Evolutionary conservation across 2,113 vertebrate genomes (phyloP).

Genomic region (Speoplatyrhinus poulsoni): DNA sequence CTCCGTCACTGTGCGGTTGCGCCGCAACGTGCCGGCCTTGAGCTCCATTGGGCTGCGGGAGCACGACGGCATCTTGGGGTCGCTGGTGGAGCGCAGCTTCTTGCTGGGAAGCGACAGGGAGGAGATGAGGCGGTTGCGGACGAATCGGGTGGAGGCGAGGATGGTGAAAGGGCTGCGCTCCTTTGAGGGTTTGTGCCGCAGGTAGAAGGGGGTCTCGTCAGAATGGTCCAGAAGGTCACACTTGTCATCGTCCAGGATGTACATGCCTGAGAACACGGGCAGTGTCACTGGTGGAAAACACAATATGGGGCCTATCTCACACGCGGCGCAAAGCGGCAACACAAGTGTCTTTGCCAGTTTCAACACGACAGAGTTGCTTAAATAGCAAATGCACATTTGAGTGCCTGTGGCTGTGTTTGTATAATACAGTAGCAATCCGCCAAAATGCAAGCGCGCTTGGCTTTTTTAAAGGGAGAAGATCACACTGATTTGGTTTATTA

Average conservation of each 20-base stretch:
- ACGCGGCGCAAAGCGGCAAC: background rate
- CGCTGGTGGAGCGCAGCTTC: slow-evolving; percentile 92
- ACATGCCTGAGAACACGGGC: slow-evolving; percentile 83
- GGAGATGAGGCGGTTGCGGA: slow-evolving; percentile 91
- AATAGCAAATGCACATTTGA: too few species aligned
- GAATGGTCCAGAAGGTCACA: slow-evolving; percentile 85
- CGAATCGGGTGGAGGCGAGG: slow-evolving; percentile 88
- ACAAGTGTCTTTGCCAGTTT: too few species aligned
- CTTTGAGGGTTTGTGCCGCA: slow-evolving; percentile 88
- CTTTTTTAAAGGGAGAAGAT: too few species aligned
- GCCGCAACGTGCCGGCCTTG: slow-evolving; percentile 79
- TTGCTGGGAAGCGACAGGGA: slow-evolving; percentile 93
- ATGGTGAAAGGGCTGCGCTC: slow-evolving; percentile 94
- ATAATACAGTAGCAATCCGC: too few species aligned
- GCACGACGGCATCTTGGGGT: slow-evolving; percentile 82
- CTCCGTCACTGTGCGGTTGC: slow-evolving; percentile 91
- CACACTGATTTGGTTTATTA: too few species aligned
- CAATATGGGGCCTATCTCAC: too few species aligned
- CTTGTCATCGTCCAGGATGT: slow-evolving; percentile 92
- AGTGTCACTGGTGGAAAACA: background rate
- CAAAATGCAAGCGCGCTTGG: too few species aligned
- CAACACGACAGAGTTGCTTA: too few species aligned
- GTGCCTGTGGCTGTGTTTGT: too few species aligned
- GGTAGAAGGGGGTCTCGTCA: slow-evolving; percentile 85
- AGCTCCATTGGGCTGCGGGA: slow-evolving; percentile 79